These are phyloP conservation scores for Elanus axillaris DNA, from an alignment of 2,113 vertebrate genomes.

Conservation along the genomic window DNA sequence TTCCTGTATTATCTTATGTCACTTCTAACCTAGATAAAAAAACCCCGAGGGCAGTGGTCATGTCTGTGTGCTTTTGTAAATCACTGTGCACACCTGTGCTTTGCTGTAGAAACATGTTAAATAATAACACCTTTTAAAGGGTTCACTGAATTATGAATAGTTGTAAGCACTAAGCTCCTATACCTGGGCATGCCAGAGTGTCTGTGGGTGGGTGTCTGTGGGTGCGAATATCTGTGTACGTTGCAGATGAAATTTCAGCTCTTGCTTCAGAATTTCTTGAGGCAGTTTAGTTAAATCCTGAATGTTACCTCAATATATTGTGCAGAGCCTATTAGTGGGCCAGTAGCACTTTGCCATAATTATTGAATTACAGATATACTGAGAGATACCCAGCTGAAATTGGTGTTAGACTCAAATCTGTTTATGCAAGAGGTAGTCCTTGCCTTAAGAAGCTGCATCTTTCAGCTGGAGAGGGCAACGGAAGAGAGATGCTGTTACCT, in stretches of 20 bases:
- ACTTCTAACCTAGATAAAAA: not conserved
- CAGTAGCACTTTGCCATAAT: not conserved
- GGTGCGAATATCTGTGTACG: not conserved
- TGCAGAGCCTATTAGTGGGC: not conserved
- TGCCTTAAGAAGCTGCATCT: not conserved
- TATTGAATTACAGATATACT: not conserved
- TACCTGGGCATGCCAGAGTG: not conserved
- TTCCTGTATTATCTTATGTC: not conserved
- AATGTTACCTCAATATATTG: not conserved
- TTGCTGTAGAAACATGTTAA: not conserved
- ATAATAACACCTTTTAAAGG: not conserved
- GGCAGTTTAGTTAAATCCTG: not conserved
- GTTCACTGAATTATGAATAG: not conserved
- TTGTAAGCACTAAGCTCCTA: not conserved
- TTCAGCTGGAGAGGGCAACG: not conserved
- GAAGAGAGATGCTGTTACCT: not conserved
- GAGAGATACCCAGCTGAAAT: not conserved
- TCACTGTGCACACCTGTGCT: not conserved
- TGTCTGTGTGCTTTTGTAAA: not conserved
- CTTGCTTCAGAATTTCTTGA: not conserved
- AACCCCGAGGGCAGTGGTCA: not conserved
- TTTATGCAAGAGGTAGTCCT: not conserved
- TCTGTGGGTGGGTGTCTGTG: not conserved
- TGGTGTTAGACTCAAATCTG: not conserved
- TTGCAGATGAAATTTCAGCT: not conserved